These are phyloP conservation scores for Ptilodon capucinus DNA, from an alignment of 2,888 invertebrate genomes.

Conservation along the genomic window DNA sequence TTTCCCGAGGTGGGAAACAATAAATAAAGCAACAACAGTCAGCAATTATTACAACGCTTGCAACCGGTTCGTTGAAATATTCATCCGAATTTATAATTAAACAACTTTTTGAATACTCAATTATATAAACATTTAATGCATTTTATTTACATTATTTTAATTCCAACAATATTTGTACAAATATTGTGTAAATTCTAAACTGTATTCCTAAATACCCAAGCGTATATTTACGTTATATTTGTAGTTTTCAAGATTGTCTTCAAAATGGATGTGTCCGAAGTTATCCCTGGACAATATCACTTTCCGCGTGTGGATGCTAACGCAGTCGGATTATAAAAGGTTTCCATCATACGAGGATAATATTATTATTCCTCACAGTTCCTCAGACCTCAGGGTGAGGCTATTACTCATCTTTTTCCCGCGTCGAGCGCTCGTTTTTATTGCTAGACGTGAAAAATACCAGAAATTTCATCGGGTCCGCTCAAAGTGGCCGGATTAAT, in stretches of 20 bases:
- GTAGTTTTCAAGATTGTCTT: neutral
- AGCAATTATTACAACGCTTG: conserved; percentile 3
- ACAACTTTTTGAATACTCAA: conserved; percentile 25
- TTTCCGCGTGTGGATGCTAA: conserved; percentile 45
- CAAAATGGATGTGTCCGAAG: conserved; percentile 12
- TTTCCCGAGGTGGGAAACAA: conserved; percentile 8
- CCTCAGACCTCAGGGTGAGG: conserved; percentile 64
- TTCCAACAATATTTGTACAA: neutral
- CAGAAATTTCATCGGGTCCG: conserved; percentile 79
- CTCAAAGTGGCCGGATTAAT: conserved; percentile 80
- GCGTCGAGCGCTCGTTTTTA: conserved; percentile 75
- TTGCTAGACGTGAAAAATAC: conserved; percentile 81
- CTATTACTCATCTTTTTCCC: conserved; percentile 79
- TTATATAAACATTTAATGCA: neutral
- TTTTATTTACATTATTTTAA: neutral
- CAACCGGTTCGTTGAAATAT: conserved; percentile 13
- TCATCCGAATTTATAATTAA: conserved; percentile 25
- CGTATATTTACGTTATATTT: too few relatives aligned
- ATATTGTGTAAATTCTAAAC: neutral
- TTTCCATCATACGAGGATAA: conserved; percentile 68
- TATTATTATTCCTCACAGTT: conserved; percentile 77
- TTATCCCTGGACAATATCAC: conserved; percentile 31
- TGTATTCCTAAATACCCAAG: neutral
- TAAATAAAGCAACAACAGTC: conserved; percentile 1
- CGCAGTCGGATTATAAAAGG: conserved; percentile 64